phyloP scores from a whole-genome alignment of 2,888 invertebrate genomes.

The Caenorhabditis uteleia region DNA sequence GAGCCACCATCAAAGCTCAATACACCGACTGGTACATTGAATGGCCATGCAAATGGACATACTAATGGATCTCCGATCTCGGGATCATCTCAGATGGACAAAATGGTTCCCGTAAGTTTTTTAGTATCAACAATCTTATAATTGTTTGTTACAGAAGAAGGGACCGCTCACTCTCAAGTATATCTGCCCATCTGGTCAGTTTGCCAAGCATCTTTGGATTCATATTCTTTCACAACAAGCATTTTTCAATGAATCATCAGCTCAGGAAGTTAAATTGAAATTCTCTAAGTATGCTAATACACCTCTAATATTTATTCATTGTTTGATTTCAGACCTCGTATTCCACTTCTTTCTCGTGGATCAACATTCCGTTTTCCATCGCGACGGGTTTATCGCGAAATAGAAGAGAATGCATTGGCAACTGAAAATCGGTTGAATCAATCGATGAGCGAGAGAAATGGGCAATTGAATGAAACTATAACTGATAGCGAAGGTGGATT shows the following conservation, averaged over 20 bases:
- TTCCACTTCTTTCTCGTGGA: slow-evolving; percentile 60
- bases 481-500: slow-evolving; percentile 4
- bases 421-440: slow-evolving; percentile 1
- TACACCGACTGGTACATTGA: slow-evolving; percentile 17
- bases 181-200: slow-evolving; percentile 88
- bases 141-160: slow-evolving; percentile 21
- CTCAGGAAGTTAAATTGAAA: slow-evolving; percentile 55
- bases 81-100: slow-evolving; percentile 16
- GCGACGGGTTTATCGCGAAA: slow-evolving; percentile 59
- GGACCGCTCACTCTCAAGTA: slow-evolving; percentile 79
- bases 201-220: slow-evolving; percentile 94
- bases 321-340: slow-evolving; percentile 50
- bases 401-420: slow-evolving; percentile 35
- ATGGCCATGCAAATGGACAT: slow-evolving; percentile 9
- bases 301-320: slow-evolving; percentile 2
- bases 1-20: slow-evolving; percentile 1
- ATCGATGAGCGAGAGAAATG: slow-evolving; percentile 2
- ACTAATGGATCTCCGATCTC: slow-evolving; percentile 19
- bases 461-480: slow-evolving; percentile 10
- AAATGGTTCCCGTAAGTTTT: slow-evolving; percentile 13
- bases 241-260: slow-evolving; percentile 80
- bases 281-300: slow-evolving; percentile 57
- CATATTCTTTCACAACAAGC: slow-evolving; percentile 96
- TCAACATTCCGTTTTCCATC: slow-evolving; percentile 66
- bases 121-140: background rate